Conservation (phyloP, 35 echinoderm and acorn worm species). For the Ophiothrix spiculata region DNA sequence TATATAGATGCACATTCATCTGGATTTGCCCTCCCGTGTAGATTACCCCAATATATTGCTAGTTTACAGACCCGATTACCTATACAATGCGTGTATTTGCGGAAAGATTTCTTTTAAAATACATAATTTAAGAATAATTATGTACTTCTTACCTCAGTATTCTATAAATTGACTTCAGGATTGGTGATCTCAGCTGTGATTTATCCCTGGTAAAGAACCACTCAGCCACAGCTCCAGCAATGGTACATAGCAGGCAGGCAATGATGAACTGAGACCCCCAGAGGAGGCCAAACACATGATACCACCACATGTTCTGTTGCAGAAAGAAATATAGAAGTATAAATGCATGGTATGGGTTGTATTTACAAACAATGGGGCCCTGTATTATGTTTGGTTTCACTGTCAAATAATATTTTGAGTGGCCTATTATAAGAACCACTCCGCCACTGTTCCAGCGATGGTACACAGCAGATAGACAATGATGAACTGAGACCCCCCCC, state of each 20-base stretch:
- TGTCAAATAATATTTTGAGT: slow-evolving; percentile 50
- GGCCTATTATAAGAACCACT: slow-evolving; percentile 82
- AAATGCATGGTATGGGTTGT: no score
- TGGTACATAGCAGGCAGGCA: slow-evolving; percentile 81
- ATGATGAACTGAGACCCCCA: slow-evolving; percentile 91
- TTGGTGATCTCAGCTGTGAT: slow-evolving; percentile 48
- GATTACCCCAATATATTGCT: no score
- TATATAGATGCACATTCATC: no score
- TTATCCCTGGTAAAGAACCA: slow-evolving; percentile 96
- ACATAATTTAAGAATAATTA: background rate
- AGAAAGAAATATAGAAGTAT: no score
- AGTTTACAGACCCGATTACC: no score
- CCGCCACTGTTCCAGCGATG: slow-evolving; percentile 78
- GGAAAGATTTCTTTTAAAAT: background rate
- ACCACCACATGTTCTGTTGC: slow-evolving; percentile 95
- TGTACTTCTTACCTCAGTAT: slow-evolving; percentile 58
- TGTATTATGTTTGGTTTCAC: slow-evolving; percentile 38
- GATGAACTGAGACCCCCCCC: slow-evolving; percentile 85
- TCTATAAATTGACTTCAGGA: slow-evolving; percentile 56
- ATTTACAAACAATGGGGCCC: no score
- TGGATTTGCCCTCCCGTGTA: no score
- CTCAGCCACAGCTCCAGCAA: slow-evolving; percentile 79
- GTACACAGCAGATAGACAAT: slow-evolving; percentile 74
- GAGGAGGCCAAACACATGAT: slow-evolving; percentile 81
- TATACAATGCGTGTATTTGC: background rate